Evolutionary conservation across 2,888 invertebrate genomes (phyloP).

Genomic region (Ethmia dodecea): DNA sequence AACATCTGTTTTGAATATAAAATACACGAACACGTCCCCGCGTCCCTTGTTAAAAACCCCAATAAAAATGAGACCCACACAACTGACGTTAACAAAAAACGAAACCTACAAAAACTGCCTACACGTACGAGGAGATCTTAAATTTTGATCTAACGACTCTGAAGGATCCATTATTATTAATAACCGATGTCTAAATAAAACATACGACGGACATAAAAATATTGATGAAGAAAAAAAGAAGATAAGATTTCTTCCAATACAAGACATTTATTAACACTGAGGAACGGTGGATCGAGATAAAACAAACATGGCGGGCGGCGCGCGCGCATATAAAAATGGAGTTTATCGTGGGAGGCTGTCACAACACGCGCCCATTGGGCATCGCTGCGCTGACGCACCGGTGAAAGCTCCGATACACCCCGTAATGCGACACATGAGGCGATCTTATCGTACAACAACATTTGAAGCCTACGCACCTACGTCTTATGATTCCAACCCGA

Average conservation of each 20-base stretch:
- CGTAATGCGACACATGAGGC: conserved; percentile 49
- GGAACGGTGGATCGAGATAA: conserved; percentile 70
- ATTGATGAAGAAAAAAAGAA: conserved; percentile 51
- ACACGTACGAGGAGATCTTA: conserved; percentile 58
- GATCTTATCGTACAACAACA: conserved; percentile 51
- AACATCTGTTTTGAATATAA: conserved; percentile 75
- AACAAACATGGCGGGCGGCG: conserved; percentile 75
- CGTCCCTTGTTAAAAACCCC: conserved; percentile 52
- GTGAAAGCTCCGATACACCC: conserved; percentile 70
- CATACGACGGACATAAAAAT: conserved; percentile 57
- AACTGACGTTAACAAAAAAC: conserved; percentile 56
- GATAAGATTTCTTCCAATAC: conserved; percentile 51
- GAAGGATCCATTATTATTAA: conserved; percentile 72
- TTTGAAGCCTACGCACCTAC: conserved; percentile 62
- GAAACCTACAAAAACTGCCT: conserved; percentile 49
- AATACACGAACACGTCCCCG: conserved; percentile 54
- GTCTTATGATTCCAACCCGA: conserved; percentile 34
- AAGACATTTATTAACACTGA: conserved; percentile 73
- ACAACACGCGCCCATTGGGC: conserved; percentile 66
- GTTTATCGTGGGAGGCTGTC: conserved; percentile 76
- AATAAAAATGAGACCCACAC: conserved; percentile 65
- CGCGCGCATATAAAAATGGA: conserved; percentile 67
- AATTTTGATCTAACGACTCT: conserved; percentile 69
- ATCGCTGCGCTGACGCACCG: conserved; percentile 43
- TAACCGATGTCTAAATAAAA: conserved; percentile 74